Conservation (phyloP, 92 coral and sea anemone genomes). For the Phymanthus crucifer region DNA sequence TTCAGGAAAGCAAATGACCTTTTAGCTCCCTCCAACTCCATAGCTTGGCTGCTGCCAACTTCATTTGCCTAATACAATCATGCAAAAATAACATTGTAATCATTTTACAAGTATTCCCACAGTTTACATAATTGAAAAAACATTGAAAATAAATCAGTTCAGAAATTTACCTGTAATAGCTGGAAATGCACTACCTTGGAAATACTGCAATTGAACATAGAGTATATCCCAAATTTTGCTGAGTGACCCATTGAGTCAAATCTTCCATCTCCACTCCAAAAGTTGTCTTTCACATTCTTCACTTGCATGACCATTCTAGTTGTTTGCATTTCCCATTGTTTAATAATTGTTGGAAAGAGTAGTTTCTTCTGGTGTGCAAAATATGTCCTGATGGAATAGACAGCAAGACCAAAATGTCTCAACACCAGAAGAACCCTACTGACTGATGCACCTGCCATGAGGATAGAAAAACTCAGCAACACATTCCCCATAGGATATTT, state of each 20-base stretch:
- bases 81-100: background rate
- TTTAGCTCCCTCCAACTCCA: slow-evolving; percentile 65
- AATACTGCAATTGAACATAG: slow-evolving; percentile 19
- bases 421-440: slow-evolving; percentile 23
- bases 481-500: slow-evolving; percentile 35
- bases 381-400: slow-evolving; percentile 4
- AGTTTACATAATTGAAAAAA: background rate
- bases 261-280: slow-evolving; percentile 43
- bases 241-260: slow-evolving; percentile 16
- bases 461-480: slow-evolving; percentile 30
- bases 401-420: slow-evolving; percentile 20
- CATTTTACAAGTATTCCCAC: background rate
- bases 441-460: slow-evolving; percentile 30
- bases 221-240: slow-evolving; percentile 40
- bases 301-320: background rate
- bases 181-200: background rate
- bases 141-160: slow-evolving; percentile 24
- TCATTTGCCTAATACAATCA: slow-evolving; percentile 47
- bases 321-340: background rate
- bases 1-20: slow-evolving; percentile 37
- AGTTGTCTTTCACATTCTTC: slow-evolving; percentile 3
- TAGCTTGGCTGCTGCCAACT: slow-evolving; percentile 44
- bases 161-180: slow-evolving; percentile 25
- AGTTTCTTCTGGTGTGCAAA: slow-evolving; percentile 11
- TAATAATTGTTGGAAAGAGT: background rate